Percentiles rank a stretch among this genome's conserved stretches.
Conservation (phyloP, 2,888 invertebrate genomes). For the Tiphia femorata region DNA sequence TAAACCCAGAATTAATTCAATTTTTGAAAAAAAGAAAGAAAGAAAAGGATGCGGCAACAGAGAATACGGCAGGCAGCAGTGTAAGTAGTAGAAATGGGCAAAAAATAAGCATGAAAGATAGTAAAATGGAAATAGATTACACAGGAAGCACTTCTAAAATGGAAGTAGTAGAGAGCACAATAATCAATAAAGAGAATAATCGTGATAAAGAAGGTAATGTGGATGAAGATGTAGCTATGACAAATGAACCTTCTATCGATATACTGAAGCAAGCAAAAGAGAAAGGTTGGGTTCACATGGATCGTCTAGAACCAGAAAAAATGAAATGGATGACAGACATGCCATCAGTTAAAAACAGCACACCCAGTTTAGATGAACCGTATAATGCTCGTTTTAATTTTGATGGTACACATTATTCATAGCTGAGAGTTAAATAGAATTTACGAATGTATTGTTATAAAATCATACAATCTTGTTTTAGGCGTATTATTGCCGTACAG, state of each 20-base stretch:
- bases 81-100: background rate
- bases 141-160: background rate
- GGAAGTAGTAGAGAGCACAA: background rate
- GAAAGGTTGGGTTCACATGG: conserved; percentile 87
- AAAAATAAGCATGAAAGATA: background rate
- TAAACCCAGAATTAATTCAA: conserved; percentile 78
- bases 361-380: conserved; percentile 70
- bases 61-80: background rate
- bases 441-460: background rate
- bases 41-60: background rate
- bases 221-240: conserved; percentile 28
- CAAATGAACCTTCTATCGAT: conserved; percentile 51
- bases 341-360: conserved; percentile 69
- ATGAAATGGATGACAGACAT: conserved; percentile 88
- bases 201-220: background rate
- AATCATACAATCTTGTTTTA: conserved; percentile 28
- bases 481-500: conserved; percentile 81
- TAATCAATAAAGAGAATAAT: background rate
- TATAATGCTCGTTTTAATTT: conserved; percentile 90
- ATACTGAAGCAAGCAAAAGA: conserved; percentile 69
- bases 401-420: conserved; percentile 71
- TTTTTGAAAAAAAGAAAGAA: conserved; percentile 73
- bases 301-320: conserved; percentile 88
- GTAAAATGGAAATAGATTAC: background rate
- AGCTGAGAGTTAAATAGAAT: too few relatives aligned